A percentile compares a stretch with the other conserved stretches of the same genome.
These are phyloP conservation scores for Siniperca scherzeri DNA, from an alignment of 2,797 vertebrate genomes.

Conservation along the genomic window DNA sequence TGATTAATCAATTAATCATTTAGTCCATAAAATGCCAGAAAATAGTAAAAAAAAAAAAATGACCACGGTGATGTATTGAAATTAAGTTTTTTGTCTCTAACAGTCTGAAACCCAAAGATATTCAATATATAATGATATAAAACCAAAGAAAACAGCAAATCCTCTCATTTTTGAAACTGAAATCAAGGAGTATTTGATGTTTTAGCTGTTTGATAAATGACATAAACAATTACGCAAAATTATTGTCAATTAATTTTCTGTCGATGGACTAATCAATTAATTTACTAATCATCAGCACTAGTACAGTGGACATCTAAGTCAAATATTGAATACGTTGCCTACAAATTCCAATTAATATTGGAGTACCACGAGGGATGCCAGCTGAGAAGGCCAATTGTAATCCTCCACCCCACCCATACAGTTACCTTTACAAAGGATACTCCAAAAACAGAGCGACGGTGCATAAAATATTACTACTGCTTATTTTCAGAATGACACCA, in stretches of 20 bases:
- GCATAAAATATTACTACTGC: too few relatives aligned
- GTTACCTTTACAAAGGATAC: conserved; percentile 14
- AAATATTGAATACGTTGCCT: not conserved
- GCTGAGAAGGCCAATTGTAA: conserved; percentile 26
- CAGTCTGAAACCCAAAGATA: not conserved
- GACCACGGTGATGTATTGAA: not conserved
- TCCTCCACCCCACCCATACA: not conserved
- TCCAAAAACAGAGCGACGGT: not conserved
- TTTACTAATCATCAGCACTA: not conserved
- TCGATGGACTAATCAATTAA: not conserved
- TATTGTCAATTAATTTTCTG: not conserved
- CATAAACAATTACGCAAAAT: not conserved
- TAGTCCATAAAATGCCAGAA: not conserved
- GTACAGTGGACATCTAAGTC: not conserved
- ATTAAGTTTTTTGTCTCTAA: not conserved
- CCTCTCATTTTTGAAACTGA: not conserved
- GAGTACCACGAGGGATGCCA: conserved; percentile 18
- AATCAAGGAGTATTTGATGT: not conserved
- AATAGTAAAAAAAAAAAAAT: not conserved
- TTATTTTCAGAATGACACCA: not conserved
- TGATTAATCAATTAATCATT: not conserved
- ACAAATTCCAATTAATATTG: conserved; percentile 12
- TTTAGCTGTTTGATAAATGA: not conserved
- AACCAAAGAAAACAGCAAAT: not conserved
- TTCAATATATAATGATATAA: not conserved